Evolutionary conservation across 2,113 vertebrate genomes (phyloP).

Genomic region (Apaloderma vittatum): DNA sequence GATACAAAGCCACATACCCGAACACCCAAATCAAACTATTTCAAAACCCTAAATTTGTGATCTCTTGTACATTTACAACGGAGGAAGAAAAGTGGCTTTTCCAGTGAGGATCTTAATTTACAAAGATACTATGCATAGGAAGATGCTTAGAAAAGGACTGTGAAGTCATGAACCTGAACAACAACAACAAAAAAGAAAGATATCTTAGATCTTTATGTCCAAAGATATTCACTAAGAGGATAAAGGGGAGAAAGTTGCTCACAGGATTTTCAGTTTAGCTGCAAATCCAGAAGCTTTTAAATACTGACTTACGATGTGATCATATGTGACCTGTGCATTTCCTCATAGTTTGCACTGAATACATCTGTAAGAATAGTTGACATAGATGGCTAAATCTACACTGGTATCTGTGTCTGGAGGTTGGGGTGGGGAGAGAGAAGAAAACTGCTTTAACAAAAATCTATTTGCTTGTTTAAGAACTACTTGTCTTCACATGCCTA

Average conservation of each 20-base stretch:
- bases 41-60: neutral
- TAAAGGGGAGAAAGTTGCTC: neutral
- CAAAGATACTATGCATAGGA: neutral
- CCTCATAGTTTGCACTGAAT: fast-evolving
- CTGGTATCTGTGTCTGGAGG: neutral
- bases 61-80: neutral
- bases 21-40: neutral
- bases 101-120: neutral
- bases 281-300: slow-evolving; percentile 35
- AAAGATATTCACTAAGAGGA: slow-evolving; percentile 10
- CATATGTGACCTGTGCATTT: neutral
- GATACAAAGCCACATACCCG: neutral
- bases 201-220: neutral
- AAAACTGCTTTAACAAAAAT: neutral
- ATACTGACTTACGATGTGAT: fast-evolving
- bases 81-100: neutral
- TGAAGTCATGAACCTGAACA: neutral
- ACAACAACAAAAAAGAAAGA: neutral
- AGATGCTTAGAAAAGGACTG: neutral
- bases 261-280: slow-evolving; percentile 18
- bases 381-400: neutral
- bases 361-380: neutral
- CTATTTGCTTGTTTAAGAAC: neutral
- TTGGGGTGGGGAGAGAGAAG: neutral
- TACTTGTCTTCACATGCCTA: neutral